Percentiles rank a stretch among this genome's conserved stretches.
Evolutionary conservation across 1,140 invertebrate genomes (phyloP).

Genomic region (Mycetomoellerius zeteki): DNA sequence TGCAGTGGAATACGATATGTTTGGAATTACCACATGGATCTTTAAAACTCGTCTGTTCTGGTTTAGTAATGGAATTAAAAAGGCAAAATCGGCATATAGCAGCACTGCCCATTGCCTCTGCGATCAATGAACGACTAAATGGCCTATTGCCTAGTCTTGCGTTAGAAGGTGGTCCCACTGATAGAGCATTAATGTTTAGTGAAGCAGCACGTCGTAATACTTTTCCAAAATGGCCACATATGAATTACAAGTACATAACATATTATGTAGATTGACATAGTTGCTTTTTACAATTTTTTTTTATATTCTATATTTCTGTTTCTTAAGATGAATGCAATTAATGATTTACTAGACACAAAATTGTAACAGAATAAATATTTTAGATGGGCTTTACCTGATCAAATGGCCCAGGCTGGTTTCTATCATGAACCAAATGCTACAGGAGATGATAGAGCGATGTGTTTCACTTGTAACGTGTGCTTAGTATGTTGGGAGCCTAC

Average conservation of each 20-base stretch:
- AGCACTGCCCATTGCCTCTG: slow-evolving; percentile 95
- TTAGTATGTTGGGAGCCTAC: slow-evolving; percentile 98
- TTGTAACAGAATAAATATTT: slow-evolving; percentile 71
- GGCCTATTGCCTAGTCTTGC: slow-evolving; percentile 89
- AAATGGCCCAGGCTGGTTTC: slow-evolving; percentile 98
- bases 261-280: slow-evolving; percentile 5
- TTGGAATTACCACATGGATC: slow-evolving; percentile 92
- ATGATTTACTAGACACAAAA: neutral
- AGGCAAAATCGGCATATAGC: slow-evolving; percentile 93
- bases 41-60: slow-evolving; percentile 92
- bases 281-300: neutral
- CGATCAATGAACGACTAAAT: slow-evolving; percentile 94
- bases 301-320: neutral
- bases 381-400: slow-evolving; percentile 97
- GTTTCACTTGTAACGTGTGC: slow-evolving; percentile 97
- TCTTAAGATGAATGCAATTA: neutral
- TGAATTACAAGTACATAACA: slow-evolving; percentile 95
- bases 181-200: slow-evolving; percentile 94
- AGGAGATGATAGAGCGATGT: slow-evolving; percentile 97
- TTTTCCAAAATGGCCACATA: slow-evolving; percentile 97
- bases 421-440: slow-evolving; percentile 96
- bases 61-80: slow-evolving; percentile 93
- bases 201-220: slow-evolving; percentile 96
- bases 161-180: slow-evolving; percentile 86
- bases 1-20: slow-evolving; percentile 96